Evolutionary conservation across 2,888 invertebrate species (phyloP), one percentile per base, ranked within the genome.

Genomic region (Sphinx pinastri): DNA sequence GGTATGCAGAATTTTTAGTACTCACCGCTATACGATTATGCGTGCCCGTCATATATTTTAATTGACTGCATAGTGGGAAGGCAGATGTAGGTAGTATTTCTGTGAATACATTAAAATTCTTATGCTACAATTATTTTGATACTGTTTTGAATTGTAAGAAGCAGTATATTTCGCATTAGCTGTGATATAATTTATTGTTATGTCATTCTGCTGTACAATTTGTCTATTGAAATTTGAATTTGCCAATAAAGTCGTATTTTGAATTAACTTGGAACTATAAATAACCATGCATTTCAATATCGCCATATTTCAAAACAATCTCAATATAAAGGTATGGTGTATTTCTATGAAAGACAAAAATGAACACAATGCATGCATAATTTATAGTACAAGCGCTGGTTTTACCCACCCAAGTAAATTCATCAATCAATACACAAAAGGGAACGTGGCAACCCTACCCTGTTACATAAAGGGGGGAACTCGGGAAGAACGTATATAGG

Each of bases 401-500:
- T 19, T 55, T 55, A 55, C 19, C 47, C 49, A 49, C 49, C 19
- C 57, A 49, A 69, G 69, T 71, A 72, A 73, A 68, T 54, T 54
- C 63, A 68, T 67, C 51, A 52, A 52, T 52, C 67, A 66, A 74
- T 70, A 73, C 72, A 71, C 68, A 72, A 72, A 74, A 75, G 72
- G 73, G 69, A 67, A 72, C 38, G 66, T 74, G 85, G 72, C 84
- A 88, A 73, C 87, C 89, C 88, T 88, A 82, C 72, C 73, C 60
- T 71, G 78, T 84, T 85, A 59, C 59, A 68, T 68, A 68, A 68
- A 68, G 63, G 81, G 81, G 81, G 81, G 84, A 77, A 81, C 77
- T 78, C 77, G 79, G 81, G 85, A 84, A 81, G 79, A 82, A 76
- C 71, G 81, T 81, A 87, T 82, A 86, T 86, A 87, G 80, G 85